Evolutionary conservation across 1,140 invertebrate genomes (phyloP).

Genomic region (Cherax quadricarinatus): DNA sequence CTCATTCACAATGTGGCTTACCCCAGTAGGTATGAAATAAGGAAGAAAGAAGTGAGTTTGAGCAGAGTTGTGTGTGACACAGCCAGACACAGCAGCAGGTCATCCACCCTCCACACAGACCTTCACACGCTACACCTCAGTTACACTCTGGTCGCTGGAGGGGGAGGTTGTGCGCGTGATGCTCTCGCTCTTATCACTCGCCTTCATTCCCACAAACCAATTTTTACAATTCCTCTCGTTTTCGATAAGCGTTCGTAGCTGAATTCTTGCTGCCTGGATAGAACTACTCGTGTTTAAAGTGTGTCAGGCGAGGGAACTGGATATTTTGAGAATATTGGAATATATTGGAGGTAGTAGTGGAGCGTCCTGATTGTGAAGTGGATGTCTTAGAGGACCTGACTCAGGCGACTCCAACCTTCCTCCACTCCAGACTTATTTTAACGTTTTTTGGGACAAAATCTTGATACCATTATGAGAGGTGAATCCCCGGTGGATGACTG

Average conservation of each 20-base stretch:
- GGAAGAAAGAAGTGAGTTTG: background rate
- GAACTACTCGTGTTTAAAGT: background rate
- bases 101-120: background rate
- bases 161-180: background rate
- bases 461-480: too few relatives aligned
- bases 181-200: background rate
- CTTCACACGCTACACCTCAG: background rate
- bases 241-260: background rate
- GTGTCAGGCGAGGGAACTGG: background rate
- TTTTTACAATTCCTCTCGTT: background rate
- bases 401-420: too few relatives aligned
- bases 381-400: background rate
- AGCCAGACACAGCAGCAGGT: background rate
- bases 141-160: background rate
- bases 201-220: background rate
- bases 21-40: background rate
- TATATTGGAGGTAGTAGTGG: background rate
- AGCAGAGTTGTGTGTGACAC: background rate
- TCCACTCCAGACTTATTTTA: too few relatives aligned
- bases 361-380: background rate
- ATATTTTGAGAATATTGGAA: background rate
- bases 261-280: background rate
- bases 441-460: too few relatives aligned
- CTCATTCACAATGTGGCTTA: conserved; percentile 14
- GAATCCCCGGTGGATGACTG: too few relatives aligned